Base-by-base conservation (phyloP, 2,888 invertebrate genomes). In the Tigriopus californicus region DNA sequence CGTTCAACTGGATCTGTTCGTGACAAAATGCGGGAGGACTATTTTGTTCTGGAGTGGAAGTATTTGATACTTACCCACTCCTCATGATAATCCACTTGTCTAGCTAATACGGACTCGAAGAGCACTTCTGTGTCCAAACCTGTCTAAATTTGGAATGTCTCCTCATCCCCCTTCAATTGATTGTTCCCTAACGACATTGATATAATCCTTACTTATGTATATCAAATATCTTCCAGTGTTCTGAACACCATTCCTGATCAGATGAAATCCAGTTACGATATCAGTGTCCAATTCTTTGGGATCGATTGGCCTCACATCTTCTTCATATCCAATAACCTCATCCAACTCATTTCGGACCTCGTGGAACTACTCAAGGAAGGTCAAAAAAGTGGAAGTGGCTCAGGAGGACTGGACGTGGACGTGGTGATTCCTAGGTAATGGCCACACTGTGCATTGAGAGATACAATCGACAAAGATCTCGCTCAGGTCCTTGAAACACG, bases 281-380 rank as follows among this genome's bases (percentile, higher is more conserved):
- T 40, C n/a, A 42, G 42, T 20, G 44, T 56, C 20, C 56, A 46
- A 44, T 56, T 56, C 20, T 56, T 56, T 22, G 56, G 56, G 24
- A 56, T 56, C 24, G 56, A 56, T 33, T 56, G 56, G 56, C 18
- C 18, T 1, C 44, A 42, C 15, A 56, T 56, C 13, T 56, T 56
- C 46, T 20, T 44, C 24, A 24, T 56, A 18, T 56, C 56, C 20
- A 25, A 18, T n/a, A 44, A 44, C 15, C 18, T 56, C 46, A 15
- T 24, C 6, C 24, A 42, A 20, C 33, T 52, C 24, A 33, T 40
- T 40, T 24, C 18, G 10, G 25, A 40, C 10, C 20, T 8, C 46
- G 25, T 46, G 41, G 41, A 54, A 15, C 13, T 41, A 15, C 18
- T 24, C n/a, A 15, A 18, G 10, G 46, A 46, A 10, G 20, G 22